phyloP scores from a whole-genome alignment of 2,797 vertebrate species.

The Manis javanica region DNA sequence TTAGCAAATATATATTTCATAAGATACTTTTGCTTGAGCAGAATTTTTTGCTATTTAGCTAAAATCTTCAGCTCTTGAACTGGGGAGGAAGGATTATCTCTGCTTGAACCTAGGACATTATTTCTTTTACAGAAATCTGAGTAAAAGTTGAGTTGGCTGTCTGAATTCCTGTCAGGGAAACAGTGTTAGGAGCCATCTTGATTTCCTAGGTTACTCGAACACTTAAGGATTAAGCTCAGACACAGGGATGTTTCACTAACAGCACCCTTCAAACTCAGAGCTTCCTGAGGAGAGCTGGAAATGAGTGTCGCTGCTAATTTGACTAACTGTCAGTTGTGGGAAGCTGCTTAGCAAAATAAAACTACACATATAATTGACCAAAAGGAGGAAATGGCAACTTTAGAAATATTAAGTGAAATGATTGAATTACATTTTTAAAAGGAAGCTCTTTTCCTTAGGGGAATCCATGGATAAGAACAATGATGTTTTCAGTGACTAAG shows the following conservation, averaged over 20 bases:
- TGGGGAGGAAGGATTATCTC: not conserved
- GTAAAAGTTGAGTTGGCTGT: not conserved
- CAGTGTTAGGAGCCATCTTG: not conserved
- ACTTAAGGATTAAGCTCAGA: not conserved
- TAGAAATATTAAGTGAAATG: conserved; percentile 8
- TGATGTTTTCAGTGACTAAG: not conserved
- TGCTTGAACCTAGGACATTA: not conserved
- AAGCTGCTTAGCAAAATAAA: conserved; percentile 14
- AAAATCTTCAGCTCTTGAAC: not conserved
- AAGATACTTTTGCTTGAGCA: not conserved
- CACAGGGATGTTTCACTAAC: not conserved
- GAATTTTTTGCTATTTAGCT: not conserved
- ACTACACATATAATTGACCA: not conserved
- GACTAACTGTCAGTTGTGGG: not conserved
- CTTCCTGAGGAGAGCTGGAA: not conserved
- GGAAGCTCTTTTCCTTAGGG: not conserved
- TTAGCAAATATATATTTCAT: not conserved
- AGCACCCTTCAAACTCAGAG: not conserved
- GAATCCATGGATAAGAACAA: not conserved
- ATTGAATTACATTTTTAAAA: not conserved
- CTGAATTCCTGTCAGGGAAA: not conserved
- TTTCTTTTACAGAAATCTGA: not conserved
- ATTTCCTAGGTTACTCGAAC: not conserved
- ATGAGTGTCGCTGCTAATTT: not conserved
- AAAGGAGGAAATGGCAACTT: not conserved